Conservation (phyloP, 2,797 vertebrate genomes). For the Gobio occitaniae region DNA sequence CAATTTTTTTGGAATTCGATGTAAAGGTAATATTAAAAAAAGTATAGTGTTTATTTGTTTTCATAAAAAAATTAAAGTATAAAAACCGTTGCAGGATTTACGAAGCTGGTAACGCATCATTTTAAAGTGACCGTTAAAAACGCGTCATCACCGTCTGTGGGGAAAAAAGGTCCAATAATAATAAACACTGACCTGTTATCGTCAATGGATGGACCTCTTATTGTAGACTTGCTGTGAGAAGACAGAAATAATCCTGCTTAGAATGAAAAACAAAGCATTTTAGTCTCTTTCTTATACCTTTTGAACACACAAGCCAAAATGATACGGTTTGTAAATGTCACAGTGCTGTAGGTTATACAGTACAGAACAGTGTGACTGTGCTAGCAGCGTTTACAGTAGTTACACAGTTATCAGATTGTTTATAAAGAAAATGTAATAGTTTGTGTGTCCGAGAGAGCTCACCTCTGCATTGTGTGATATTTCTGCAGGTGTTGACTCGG, state of each 20-base stretch:
- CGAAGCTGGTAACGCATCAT: no score
- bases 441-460: conserved; percentile 28
- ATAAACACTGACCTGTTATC: conserved; percentile 62
- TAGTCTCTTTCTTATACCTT: neutral
- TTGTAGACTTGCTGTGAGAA: conserved; percentile 42
- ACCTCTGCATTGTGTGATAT: conserved; percentile 58
- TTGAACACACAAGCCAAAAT: neutral
- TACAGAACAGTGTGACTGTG: neutral
- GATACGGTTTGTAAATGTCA: neutral
- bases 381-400: neutral
- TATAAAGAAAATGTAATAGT: neutral
- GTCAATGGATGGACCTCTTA: conserved; percentile 48
- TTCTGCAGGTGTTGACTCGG: conserved; percentile 20
- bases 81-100: no score
- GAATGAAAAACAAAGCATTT: neutral
- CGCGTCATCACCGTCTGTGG: no score
- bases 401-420: neutral
- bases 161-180: neutral
- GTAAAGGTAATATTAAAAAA: no score
- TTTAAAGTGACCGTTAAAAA: no score
- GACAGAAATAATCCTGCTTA: conserved; percentile 7
- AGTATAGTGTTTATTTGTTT: no score
- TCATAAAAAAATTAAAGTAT: no score
- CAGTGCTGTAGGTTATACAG: conserved; percentile 13
- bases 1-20: no score